phyloP scores from a whole-genome alignment of 2,797 vertebrate genomes.

The Rhadinocentrus ornatus region DNA sequence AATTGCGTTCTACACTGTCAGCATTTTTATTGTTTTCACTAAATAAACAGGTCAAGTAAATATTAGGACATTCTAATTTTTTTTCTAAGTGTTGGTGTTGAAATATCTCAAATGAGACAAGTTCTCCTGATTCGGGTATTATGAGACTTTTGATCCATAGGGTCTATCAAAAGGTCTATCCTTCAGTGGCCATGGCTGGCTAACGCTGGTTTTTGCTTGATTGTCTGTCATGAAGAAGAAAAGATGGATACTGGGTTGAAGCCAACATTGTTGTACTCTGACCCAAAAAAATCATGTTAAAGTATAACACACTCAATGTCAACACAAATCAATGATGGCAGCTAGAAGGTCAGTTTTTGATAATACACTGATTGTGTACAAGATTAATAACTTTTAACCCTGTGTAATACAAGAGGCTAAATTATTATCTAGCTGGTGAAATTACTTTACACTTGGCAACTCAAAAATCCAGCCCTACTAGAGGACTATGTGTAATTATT shows the following conservation, averaged over 20 bases:
- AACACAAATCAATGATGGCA: not conserved
- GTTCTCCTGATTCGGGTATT: not conserved
- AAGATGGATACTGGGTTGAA: not conserved
- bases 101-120: slow-evolving; percentile 9
- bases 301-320: not conserved
- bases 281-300: not conserved
- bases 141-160: not conserved
- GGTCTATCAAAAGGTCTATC: not conserved
- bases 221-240: slow-evolving; percentile 13
- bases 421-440: not conserved
- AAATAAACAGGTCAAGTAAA: not conserved
- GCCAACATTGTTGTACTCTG: not conserved
- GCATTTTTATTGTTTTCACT: not conserved
- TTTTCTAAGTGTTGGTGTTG: not conserved
- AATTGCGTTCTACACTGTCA: not conserved
- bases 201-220: slow-evolving; percentile 22
- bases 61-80: not conserved
- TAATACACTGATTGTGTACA: no score
- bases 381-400: not conserved
- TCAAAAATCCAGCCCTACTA: no score
- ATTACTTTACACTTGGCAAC: no score
- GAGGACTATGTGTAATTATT: no score
- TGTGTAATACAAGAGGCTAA: not conserved
- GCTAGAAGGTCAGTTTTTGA: not conserved
- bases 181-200: not conserved